These are phyloP conservation scores for Zosterops hypoxanthus DNA, from an alignment of 2,113 vertebrate species.

Conservation along the genomic window DNA sequence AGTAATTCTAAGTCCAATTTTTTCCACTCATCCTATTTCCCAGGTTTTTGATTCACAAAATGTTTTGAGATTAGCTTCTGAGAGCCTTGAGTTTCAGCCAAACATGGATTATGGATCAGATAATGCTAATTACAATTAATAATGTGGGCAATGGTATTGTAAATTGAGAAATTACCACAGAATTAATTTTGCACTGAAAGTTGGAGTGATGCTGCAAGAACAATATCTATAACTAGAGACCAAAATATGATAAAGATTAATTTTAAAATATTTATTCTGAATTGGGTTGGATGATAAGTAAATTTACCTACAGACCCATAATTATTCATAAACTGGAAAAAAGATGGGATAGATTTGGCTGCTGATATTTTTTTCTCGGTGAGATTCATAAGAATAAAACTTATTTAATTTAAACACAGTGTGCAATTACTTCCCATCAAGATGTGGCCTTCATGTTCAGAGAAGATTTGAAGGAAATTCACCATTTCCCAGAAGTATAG, in stretches of 20 bases:
- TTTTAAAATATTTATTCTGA: background rate
- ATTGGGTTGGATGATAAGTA: background rate
- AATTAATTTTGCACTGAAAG: background rate
- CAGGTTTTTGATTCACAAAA: background rate
- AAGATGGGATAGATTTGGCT: background rate
- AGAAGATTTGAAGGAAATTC: background rate
- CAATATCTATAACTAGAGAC: background rate
- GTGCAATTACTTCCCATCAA: background rate
- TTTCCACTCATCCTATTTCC: background rate
- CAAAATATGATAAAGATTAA: background rate
- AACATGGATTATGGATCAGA: constrained; percentile 36
- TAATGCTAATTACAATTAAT: constrained; percentile 38
- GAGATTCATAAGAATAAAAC: background rate
- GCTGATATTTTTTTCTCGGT: background rate
- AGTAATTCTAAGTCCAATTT: background rate
- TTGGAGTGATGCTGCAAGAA: background rate
- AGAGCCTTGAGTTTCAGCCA: constrained; percentile 25
- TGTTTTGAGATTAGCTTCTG: constrained; percentile 19
- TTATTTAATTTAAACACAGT: background rate
- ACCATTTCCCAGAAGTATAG: background rate
- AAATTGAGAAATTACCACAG: background rate
- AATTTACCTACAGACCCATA: background rate
- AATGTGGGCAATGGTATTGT: background rate
- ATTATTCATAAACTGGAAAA: background rate
- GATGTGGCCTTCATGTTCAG: background rate